phyloP scores from a whole-genome alignment of 2,113 vertebrate genomes.

The Symphodus melops region DNA sequence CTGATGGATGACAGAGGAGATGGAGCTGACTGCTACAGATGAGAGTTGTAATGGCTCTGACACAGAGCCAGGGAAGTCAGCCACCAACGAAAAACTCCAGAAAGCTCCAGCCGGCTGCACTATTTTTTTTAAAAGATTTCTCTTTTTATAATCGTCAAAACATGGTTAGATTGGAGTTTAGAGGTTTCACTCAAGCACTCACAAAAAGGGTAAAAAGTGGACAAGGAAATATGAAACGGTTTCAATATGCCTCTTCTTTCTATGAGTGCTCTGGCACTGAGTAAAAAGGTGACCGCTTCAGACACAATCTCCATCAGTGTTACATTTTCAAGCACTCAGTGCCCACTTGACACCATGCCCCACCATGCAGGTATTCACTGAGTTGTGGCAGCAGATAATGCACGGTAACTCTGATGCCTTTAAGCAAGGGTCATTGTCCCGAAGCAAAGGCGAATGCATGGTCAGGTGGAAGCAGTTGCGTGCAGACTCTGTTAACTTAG shows the following conservation, averaged over 20 bases:
- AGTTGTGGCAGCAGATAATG: slow-evolving; percentile 9
- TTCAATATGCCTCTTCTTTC: neutral
- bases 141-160: neutral
- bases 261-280: neutral
- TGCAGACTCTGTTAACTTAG: slow-evolving; percentile 44
- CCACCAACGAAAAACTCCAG: slow-evolving; percentile 7
- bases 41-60: slow-evolving; percentile 60
- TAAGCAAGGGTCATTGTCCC: slow-evolving; percentile 20
- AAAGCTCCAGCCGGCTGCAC: neutral
- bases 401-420: neutral
- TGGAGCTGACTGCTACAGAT: slow-evolving; percentile 69
- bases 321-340: slow-evolving; percentile 21
- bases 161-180: neutral
- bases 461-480: slow-evolving; percentile 24
- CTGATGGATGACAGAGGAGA: slow-evolving; percentile 68
- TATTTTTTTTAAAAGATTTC: neutral
- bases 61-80: slow-evolving; percentile 16
- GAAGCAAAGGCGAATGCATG: slow-evolving; percentile 27
- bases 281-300: slow-evolving; percentile 7
- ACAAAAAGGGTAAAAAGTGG: neutral
- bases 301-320: slow-evolving; percentile 6
- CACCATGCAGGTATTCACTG: neutral
- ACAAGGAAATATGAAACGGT: neutral
- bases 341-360: slow-evolving; percentile 2
- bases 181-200: neutral